A percentile compares a stretch with the other conserved stretches of the same genome.
Evolutionary conservation across 2,888 invertebrate species (phyloP).

Genomic region (Callyntrura guangdongensis): DNA sequence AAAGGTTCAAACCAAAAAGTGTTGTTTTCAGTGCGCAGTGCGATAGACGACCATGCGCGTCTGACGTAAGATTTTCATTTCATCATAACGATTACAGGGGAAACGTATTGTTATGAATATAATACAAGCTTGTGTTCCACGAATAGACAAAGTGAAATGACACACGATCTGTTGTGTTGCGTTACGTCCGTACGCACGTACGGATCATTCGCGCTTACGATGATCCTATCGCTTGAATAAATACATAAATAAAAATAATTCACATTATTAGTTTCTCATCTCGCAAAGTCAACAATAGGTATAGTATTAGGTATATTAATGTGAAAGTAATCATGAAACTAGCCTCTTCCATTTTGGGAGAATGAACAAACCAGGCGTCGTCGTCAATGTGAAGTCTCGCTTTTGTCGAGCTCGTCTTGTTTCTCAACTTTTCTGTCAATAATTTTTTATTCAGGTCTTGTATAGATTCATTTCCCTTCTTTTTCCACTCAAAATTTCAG

Average conservation of each 20-base stretch:
- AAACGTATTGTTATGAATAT: constrained; percentile 27
- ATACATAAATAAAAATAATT: constrained; percentile 69
- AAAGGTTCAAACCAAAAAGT: constrained; percentile 9
- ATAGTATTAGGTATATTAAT: neutral
- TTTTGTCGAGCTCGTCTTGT: constrained; percentile 10
- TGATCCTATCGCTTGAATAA: constrained; percentile 73
- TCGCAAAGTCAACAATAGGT: neutral
- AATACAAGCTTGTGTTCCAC: neutral
- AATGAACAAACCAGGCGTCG: constrained; percentile 25
- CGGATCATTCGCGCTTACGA: constrained; percentile 26
- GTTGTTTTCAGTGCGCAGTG: neutral
- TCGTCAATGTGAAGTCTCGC: neutral
- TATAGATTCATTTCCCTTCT: neutral
- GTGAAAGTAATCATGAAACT: neutral
- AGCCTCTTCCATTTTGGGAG: constrained; percentile 23
- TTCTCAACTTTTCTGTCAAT: constrained; percentile 26
- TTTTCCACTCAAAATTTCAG: neutral
- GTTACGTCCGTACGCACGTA: constrained; percentile 39
- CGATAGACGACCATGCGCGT: neutral
- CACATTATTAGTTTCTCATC: constrained; percentile 36
- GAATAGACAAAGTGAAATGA: constrained; percentile 50
- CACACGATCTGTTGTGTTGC: constrained; percentile 50
- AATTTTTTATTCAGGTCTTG: constrained; percentile 2
- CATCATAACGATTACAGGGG: constrained; percentile 38
- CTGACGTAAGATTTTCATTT: constrained; percentile 58